A percentile compares a stretch with the other conserved stretches of the same genome.
These are phyloP conservation scores for Enteromius argenteus DNA, from an alignment of 2,797 vertebrate species.

Conservation along the genomic window DNA sequence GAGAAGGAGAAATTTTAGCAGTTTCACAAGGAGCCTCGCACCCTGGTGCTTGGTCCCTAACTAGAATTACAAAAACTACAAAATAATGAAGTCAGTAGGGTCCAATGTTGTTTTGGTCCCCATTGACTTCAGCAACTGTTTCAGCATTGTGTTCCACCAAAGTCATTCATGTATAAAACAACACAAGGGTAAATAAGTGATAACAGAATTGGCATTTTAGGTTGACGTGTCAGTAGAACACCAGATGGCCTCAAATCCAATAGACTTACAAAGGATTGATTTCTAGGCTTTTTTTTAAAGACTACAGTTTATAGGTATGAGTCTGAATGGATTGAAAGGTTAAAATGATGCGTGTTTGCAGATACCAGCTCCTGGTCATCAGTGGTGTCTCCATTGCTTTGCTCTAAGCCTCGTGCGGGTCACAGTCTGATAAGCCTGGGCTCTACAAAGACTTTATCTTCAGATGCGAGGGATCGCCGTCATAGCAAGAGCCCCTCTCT, in stretches of 20 bases:
- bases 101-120: too few species aligned
- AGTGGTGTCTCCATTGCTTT: constrained; percentile 74
- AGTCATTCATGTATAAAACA: too few species aligned
- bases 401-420: constrained; percentile 82
- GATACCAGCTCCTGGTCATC: constrained; percentile 84
- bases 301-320: not conserved
- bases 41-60: not conserved
- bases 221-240: not conserved
- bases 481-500: constrained; percentile 34
- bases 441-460: constrained; percentile 45
- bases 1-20: too few species aligned
- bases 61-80: too few species aligned
- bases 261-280: constrained; percentile 1
- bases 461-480: constrained; percentile 59
- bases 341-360: constrained; percentile 61
- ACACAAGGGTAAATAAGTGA: too few species aligned
- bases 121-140: too few species aligned
- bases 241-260: not conserved
- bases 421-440: constrained; percentile 83
- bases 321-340: not conserved
- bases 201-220: too few species aligned
- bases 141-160: too few species aligned
- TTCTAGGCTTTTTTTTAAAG: not conserved
- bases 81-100: too few species aligned
- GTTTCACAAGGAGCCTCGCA: too few species aligned